A percentile compares a stretch with the other conserved stretches of the same genome.
These are phyloP conservation scores for Parauchenoglanis punctatus DNA, from an alignment of 2,797 vertebrate genomes.

Conservation along the genomic window DNA sequence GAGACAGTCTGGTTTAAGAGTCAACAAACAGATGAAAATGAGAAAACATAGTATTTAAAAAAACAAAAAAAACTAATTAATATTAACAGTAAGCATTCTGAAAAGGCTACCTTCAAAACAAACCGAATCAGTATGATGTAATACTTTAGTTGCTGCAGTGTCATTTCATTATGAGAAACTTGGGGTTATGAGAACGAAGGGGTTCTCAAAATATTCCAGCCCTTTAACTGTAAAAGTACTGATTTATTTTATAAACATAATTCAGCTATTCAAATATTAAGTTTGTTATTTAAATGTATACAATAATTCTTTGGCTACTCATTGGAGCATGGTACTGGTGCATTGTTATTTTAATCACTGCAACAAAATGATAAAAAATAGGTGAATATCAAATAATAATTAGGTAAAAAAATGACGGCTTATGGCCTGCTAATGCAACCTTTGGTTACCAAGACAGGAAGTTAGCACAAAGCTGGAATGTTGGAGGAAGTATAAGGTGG, in stretches of 20 bases:
- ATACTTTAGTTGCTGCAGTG: neutral
- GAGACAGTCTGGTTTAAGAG: neutral
- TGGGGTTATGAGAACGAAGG: neutral
- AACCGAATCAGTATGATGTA: neutral
- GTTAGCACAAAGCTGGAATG: constrained; percentile 42
- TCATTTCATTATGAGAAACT: neutral
- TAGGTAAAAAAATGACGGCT: neutral
- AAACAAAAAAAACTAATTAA: no score
- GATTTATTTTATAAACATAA: neutral
- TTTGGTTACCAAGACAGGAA: constrained; percentile 35
- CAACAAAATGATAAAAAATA: neutral
- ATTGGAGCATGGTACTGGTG: neutral
- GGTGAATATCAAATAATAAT: neutral
- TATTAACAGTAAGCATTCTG: neutral
- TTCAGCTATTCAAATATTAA: neutral
- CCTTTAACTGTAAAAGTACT: neutral
- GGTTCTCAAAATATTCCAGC: neutral
- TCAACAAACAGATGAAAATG: neutral
- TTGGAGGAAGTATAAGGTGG: constrained; percentile 49
- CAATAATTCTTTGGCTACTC: neutral
- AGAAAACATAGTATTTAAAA: neutral
- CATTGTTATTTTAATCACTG: neutral
- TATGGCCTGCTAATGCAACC: neutral
- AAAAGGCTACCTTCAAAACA: neutral
- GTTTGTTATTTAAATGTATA: neutral